These are phyloP conservation scores for Conops quadrifasciatus DNA, from an alignment of 2,888 invertebrate species.

Conservation along the genomic window DNA sequence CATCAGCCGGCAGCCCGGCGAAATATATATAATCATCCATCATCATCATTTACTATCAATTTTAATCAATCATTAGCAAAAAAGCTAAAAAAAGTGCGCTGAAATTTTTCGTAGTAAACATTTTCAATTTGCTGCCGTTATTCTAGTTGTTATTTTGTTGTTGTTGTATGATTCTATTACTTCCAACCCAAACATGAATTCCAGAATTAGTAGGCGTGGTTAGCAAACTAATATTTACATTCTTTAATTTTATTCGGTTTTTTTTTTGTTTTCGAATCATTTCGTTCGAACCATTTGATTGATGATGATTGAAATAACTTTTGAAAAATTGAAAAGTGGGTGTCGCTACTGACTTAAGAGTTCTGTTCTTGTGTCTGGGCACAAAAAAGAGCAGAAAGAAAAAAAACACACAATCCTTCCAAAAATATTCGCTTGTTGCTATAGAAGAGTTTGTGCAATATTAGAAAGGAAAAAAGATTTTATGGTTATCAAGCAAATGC, in stretches of 20 bases:
- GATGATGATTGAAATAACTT: constrained; percentile 25
- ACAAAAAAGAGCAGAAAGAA: no score
- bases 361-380: no score
- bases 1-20: no score
- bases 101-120: constrained; percentile 10
- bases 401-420: background rate
- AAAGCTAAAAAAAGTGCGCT: constrained; percentile 19
- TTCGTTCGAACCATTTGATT: constrained; percentile 26
- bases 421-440: no score
- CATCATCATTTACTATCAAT: background rate
- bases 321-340: constrained; percentile 17
- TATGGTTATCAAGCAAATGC: no score
- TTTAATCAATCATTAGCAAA: background rate
- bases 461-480: no score
- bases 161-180: no score
- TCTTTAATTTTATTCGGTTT: constrained; percentile 16
- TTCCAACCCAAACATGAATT: constrained; percentile 9
- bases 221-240: constrained; percentile 32
- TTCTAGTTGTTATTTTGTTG: no score
- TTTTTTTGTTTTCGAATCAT: background rate
- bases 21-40: no score
- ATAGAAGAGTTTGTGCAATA: no score
- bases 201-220: constrained; percentile 20
- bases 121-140: constrained; percentile 10
- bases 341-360: constrained; percentile 6